Base-by-base conservation (phyloP, 2,888 invertebrate species). In the Euzetes globulus region DNA sequence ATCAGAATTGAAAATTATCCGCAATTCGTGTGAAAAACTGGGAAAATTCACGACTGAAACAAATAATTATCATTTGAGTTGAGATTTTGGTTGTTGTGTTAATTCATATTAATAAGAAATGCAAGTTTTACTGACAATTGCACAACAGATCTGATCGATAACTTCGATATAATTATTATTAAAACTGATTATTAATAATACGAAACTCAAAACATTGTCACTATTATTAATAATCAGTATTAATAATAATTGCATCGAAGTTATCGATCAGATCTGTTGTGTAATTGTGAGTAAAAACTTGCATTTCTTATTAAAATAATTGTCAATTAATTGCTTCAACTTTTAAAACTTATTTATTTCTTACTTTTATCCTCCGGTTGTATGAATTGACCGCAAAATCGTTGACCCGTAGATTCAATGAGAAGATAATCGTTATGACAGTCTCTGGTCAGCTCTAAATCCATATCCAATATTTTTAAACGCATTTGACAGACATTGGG, bases 1-100 rank as follows among this genome's bases (percentile, higher is more conserved):
- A 72, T 79, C 78, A 1, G 78, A 78, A n/a, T 77, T 76, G 76
- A 79, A 79, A 15, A 78, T 78, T 60, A 79, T 72, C 4, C 77
- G 72, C 27, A 79, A 65, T 17, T 77, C 73, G 29, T 78, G 75
- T 19, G 78, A 76, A 72, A 72, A 75, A 0, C 73, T 70, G 11
- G 77, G 77, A 33, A 77, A 79, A 29, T 76, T 72, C 0, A 79
- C 33, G 29, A 77, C 77, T 77, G 37, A 72, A 41, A 68, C 11
- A 71, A 71, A 45, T n/a, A 2, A 41, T 45, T 63, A 15, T 25
- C 27, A 65, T 27, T 27, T 65, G 4, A 25, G 15, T 27, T 19
- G 19, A 70, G 41, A 45, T 13, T 9, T 13, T 4, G 1, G 47
- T n/a, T 15, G 50, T 27, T n/a, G n/a, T n/a, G n/a, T n/a, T n/a